Conservation (phyloP, 2,888 invertebrate species). For the Ornithoptera alexandrae region DNA sequence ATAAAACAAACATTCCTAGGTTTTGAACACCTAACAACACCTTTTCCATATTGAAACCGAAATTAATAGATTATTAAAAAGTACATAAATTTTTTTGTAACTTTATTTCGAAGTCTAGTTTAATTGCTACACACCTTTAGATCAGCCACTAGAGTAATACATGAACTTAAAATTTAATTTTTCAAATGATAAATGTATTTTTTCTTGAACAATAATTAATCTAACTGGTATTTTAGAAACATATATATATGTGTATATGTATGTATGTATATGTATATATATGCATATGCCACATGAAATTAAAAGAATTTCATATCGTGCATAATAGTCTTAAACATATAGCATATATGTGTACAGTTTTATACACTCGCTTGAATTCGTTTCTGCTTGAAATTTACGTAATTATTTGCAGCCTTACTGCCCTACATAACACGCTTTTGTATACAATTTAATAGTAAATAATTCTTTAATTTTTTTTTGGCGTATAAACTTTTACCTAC, state of each 20-base stretch:
- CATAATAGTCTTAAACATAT: constrained; percentile 8
- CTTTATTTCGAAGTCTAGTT: too few relatives aligned
- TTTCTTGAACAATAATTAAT: too few relatives aligned
- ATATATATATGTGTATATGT: background rate
- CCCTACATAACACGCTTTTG: constrained; percentile 19
- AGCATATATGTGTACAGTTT: constrained; percentile 2
- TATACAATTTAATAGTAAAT: constrained; percentile 22
- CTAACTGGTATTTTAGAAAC: too few relatives aligned
- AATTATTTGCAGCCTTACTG: constrained; percentile 18
- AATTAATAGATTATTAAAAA: too few relatives aligned
- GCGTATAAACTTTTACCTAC: constrained; percentile 1
- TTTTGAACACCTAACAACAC: too few relatives aligned
- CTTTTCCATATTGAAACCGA: too few relatives aligned
- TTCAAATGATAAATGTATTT: too few relatives aligned
- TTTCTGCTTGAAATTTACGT: constrained; percentile 21
- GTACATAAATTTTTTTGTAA: too few relatives aligned
- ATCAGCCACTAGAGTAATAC: too few relatives aligned
- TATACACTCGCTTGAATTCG: constrained; percentile 9
- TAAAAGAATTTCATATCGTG: constrained; percentile 10
- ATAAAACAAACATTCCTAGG: too few relatives aligned
- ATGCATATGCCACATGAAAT: background rate
- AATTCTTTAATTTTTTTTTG: constrained; percentile 17
- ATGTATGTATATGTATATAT: background rate
- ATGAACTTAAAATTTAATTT: too few relatives aligned
- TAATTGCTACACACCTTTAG: too few relatives aligned